Evolutionary conservation across 2,113 vertebrate species (phyloP), one percentile per base, ranked within the genome.

Genomic region (Thunnus thynnus): DNA sequence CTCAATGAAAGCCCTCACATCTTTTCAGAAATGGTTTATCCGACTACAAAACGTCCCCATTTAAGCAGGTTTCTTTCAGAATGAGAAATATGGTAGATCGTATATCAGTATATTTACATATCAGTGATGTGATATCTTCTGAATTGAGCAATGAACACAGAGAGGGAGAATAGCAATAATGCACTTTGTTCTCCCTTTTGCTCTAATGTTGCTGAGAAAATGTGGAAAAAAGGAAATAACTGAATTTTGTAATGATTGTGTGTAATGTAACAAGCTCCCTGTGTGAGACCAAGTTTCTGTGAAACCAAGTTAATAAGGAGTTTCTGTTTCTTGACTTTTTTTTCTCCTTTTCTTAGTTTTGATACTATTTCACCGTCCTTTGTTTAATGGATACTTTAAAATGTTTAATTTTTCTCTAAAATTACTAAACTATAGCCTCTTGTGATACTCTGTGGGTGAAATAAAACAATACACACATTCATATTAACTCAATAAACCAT

Each of bases 211-310:
- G 50, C 54, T 30, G 25, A 17, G 52, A 67, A 72, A 84, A 76
- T 78, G 55, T 63, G 56, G 25, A 62, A 63, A 58, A 22, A 67
- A 22, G 30, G 18, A 51, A 30, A 52, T 76, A 32, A 78, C 64
- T 72, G 41, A 20, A 67, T 77, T 72, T 72, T 61, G 8, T 65
- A 79, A 85, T 85, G 44, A 83, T 41, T 71, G 36, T 61, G 20
- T 67, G 48, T 16, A 32, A 56, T 79, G 30, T 25, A 73, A 65
- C 32, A 65, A 58, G 32, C 11, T 14, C 44, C 25, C 51, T 50
- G 13, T 27, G 41, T 78, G 46, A 70, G 63, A 55, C 5, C 13
- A 2, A 44, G 27, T 27, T 44, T 3, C 18, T 25, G 11, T 52
- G 14, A 32, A 55, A 22, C 3, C 44, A 22, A 41, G 12, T 64